These are phyloP conservation scores for Philonicus albiceps DNA, from an alignment of 2,888 invertebrate species.

Conservation along the genomic window DNA sequence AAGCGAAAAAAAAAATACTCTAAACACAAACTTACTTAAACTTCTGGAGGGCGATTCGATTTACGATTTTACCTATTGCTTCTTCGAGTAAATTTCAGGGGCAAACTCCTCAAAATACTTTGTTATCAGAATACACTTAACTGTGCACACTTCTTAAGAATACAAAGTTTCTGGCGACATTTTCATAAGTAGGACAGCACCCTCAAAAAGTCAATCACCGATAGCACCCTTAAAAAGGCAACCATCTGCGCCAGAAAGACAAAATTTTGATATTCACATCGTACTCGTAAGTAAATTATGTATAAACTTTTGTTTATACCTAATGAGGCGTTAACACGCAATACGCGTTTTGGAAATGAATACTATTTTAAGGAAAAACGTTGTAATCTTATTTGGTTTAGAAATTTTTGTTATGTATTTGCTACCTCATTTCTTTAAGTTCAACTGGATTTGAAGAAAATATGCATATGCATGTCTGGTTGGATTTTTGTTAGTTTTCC, in stretches of 20 bases:
- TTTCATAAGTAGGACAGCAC: background rate
- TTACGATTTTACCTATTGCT: background rate
- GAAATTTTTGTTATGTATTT: background rate
- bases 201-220: background rate
- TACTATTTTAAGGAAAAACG: background rate
- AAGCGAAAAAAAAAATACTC: background rate
- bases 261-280: background rate
- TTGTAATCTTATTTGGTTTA: background rate
- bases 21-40: background rate
- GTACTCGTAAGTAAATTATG: background rate
- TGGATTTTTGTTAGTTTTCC: no score
- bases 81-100: background rate
- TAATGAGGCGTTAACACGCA: background rate
- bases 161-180: background rate
- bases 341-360: background rate
- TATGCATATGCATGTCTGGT: no score
- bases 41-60: background rate
- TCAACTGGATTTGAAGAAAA: background rate
- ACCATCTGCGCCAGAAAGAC: background rate
- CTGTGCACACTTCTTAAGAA: background rate
- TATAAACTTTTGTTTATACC: background rate
- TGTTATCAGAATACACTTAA: background rate
- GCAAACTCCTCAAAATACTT: background rate
- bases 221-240: background rate
- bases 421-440: background rate